phyloP scores from a whole-genome alignment of 1,140 invertebrate species.

The Drosophila orosa region DNA sequence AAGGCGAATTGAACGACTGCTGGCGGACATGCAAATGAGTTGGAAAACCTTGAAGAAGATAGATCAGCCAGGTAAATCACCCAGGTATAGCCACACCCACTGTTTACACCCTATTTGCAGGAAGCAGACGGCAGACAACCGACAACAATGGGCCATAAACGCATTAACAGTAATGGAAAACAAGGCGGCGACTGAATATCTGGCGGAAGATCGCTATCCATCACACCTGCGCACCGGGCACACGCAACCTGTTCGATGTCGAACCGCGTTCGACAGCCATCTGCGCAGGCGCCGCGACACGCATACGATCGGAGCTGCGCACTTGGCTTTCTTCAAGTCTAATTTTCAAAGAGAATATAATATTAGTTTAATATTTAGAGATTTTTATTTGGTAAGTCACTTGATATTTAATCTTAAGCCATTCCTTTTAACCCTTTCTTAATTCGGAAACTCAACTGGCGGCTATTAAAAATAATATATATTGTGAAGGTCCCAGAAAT shows the following conservation, averaged over 20 bases:
- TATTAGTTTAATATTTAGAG: too few species aligned
- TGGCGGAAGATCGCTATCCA: conserved; percentile 13
- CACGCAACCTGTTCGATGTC: conserved; percentile 28
- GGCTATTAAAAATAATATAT: neutral
- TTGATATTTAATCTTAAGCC: too few species aligned
- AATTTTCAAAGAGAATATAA: too few species aligned
- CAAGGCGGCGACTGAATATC: conserved; percentile 13
- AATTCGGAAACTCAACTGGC: neutral
- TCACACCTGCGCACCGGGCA: conserved; percentile 25
- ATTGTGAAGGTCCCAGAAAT: neutral
- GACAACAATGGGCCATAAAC: conserved; percentile 72
- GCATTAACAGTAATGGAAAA: conserved; percentile 48
- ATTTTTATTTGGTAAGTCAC: too few species aligned
- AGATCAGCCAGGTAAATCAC: conserved; percentile 30
- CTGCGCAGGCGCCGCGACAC: conserved; percentile 29
- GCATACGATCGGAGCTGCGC: conserved; percentile 4
- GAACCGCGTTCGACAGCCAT: conserved; percentile 4
- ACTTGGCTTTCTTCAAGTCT: neutral
- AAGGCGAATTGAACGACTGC: conserved; percentile 16
- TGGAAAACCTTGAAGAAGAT: conserved; percentile 55
- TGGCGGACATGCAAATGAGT: conserved; percentile 55
- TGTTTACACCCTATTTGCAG: conserved; percentile 33
- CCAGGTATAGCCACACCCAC: conserved; percentile 45
- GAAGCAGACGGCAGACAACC: conserved; percentile 42
- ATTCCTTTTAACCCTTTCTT: too few species aligned